Base-by-base conservation (phyloP, 1,140 invertebrate species). In the Scaptomyza montana region DNA sequence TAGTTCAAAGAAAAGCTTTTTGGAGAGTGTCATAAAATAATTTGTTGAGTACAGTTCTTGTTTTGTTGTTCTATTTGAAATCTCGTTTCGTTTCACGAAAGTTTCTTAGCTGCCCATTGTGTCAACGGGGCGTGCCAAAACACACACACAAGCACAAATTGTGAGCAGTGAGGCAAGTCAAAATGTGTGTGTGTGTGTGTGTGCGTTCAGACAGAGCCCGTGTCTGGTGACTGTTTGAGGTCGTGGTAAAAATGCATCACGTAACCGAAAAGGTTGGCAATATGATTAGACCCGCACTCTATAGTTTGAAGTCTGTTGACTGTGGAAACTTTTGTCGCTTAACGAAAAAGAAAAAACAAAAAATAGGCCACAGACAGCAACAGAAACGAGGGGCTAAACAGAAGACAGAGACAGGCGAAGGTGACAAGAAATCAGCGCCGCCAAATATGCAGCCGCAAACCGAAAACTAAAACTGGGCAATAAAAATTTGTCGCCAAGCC, bases 401-500 rank as follows among this genome's bases (percentile, higher is more conserved):
- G 33, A 28, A 30, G 36, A 36, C 43, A 10, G 41, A 41, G 13
- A 6, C 13, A 8, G 13, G 5, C 47, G 51, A 10, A 55, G 71
- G 74, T 60, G 66, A 71, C 57, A 76, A 73, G 62, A 68, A 77
- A 78, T 66, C 64, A 53, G 66, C 66, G 66, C 71, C 79, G 16
- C 16, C 16, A 16, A 16, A 84, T 80, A 79, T 84, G 80, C 77
- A 80, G 56, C 80, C 63, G 36, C 60, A 59, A 61, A 57, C 59
- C 57, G 39, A 73, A 74, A 72, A 76, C 66, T 74, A 82, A 74
- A 78, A 69, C 63, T 60, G 74, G 74, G 73, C 84, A 89, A 89
- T 89, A 89, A 89, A 87, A 89, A 89, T 89, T 82, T 89, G 84
- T 89, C 84, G 79, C 76, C 69, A 55, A 72, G 69, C 84, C 84